These are phyloP conservation scores for Melanotaenia trifasciata DNA, from an alignment of 2,797 vertebrate species.

Conservation along the genomic window DNA sequence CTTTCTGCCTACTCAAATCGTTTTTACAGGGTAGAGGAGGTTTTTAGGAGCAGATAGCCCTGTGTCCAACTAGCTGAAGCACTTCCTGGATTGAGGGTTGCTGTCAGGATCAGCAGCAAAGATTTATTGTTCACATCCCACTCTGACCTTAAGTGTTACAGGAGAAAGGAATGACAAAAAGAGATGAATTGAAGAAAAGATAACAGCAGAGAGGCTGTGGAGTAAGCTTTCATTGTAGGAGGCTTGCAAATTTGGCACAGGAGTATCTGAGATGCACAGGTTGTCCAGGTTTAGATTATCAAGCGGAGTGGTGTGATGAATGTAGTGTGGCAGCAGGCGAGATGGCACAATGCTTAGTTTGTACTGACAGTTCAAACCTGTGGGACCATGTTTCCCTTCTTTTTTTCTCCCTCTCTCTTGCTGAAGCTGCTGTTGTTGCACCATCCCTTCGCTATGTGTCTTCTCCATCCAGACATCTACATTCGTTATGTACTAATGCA, in stretches of 20 bases:
- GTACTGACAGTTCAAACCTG: constrained; percentile 39
- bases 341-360: constrained; percentile 40
- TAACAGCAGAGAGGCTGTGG: constrained; percentile 38
- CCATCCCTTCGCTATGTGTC: not conserved
- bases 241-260: constrained; percentile 56
- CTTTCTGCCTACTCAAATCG: constrained; percentile 65
- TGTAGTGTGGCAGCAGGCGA: constrained; percentile 50
- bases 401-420: not conserved
- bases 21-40: constrained; percentile 45
- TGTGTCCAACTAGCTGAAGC: constrained; percentile 38
- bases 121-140: constrained; percentile 74
- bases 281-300: constrained; percentile 64
- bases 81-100: constrained; percentile 68
- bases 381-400: constrained; percentile 25
- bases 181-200: constrained; percentile 57
- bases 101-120: constrained; percentile 67
- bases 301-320: constrained; percentile 67
- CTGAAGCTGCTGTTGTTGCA: constrained; percentile 26
- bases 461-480: constrained; percentile 2
- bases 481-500: not conserved
- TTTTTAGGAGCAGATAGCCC: constrained; percentile 44
- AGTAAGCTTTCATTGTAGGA: constrained; percentile 42
- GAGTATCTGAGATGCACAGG: constrained; percentile 36
- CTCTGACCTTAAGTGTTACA: constrained; percentile 66
- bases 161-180: constrained; percentile 48